phyloP scores from a whole-genome alignment of 1,140 invertebrate genomes.

The Liolophura sinensis region DNA sequence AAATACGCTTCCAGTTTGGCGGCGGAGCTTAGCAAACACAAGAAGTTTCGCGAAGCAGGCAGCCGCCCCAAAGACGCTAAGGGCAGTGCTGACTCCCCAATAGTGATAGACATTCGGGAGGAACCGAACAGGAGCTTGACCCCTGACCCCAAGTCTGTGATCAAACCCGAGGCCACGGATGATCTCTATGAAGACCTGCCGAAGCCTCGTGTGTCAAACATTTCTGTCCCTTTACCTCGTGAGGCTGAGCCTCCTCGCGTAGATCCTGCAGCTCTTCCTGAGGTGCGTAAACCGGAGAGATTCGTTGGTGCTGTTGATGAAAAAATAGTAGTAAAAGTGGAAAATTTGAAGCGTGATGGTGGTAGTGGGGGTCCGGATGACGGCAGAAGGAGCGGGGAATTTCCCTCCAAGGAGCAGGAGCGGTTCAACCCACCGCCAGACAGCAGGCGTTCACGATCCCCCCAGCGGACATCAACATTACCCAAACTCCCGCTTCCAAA shows the following conservation, averaged over 20 bases:
- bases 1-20: slow-evolving; percentile 49
- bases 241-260: too few species aligned
- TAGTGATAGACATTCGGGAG: not conserved
- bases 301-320: slow-evolving; percentile 25
- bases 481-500: slow-evolving; percentile 41
- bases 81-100: not conserved
- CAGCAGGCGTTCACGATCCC: not conserved
- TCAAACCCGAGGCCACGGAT: not conserved
- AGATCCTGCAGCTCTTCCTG: not conserved
- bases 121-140: not conserved
- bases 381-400: slow-evolving; percentile 7
- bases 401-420: not conserved
- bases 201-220: too few species aligned
- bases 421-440: not conserved
- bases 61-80: not conserved
- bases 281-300: slow-evolving; percentile 4
- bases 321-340: slow-evolving; percentile 39
- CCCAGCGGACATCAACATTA: slow-evolving; percentile 18
- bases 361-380: slow-evolving; percentile 33
- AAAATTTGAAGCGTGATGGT: slow-evolving; percentile 24
- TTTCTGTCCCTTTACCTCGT: too few species aligned
- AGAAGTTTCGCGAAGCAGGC: slow-evolving; percentile 42
- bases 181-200: too few species aligned
- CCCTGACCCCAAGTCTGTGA: not conserved
- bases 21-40: slow-evolving; percentile 57